Evolutionary conservation across 2,888 invertebrate species (phyloP).

Genomic region (Xestia rhomboidea): DNA sequence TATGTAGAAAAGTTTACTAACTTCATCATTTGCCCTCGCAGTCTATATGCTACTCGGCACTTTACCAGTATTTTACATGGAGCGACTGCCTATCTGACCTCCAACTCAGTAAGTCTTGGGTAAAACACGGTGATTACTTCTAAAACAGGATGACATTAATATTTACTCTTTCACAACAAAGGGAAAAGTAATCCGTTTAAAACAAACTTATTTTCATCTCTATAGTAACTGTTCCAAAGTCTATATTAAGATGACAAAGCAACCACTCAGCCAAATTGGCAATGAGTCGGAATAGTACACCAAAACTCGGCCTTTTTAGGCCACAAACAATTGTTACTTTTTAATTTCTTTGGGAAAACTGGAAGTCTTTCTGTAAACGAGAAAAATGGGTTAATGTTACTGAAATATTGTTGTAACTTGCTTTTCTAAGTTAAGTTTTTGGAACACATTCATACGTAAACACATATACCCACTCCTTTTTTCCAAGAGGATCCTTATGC

Average conservation of each 20-base stretch:
- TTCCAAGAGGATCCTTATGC: too few relatives aligned
- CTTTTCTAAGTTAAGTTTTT: not conserved
- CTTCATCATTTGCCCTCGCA: too few relatives aligned
- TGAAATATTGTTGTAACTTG: not conserved
- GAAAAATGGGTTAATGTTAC: not conserved
- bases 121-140: not conserved
- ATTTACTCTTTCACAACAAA: not conserved
- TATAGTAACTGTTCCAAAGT: not conserved
- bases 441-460: too few relatives aligned
- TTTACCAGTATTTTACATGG: too few relatives aligned
- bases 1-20: too few relatives aligned
- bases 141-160: not conserved
- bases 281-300: conserved; percentile 24
- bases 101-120: too few relatives aligned
- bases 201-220: conserved; percentile 18
- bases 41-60: too few relatives aligned
- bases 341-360: conserved; percentile 12
- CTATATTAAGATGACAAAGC: conserved; percentile 34
- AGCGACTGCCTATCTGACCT: too few relatives aligned
- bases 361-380: not conserved
- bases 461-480: too few relatives aligned
- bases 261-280: conserved; percentile 40
- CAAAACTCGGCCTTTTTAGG: conserved; percentile 18
- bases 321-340: conserved; percentile 19
- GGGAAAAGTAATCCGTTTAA: not conserved